Evolutionary conservation across 2,113 vertebrate genomes (phyloP), one percentile per base, ranked within the genome.

Genomic region (Leptosomus discolor): DNA sequence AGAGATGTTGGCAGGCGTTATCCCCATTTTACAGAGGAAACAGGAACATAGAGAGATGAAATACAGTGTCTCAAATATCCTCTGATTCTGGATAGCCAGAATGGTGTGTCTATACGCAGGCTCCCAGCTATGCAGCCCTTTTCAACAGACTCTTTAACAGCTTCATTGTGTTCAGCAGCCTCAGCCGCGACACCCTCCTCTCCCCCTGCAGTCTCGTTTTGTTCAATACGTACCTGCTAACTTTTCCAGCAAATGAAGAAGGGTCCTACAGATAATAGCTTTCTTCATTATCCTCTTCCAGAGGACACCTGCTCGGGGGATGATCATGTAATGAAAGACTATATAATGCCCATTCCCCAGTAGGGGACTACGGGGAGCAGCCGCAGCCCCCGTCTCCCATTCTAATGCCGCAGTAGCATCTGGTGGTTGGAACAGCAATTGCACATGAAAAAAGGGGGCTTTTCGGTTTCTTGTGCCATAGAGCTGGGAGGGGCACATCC

Each of bases 351-450:
- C 60, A 5, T 70, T 80, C 37, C 2, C 6, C 58, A 18, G 74
- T 0, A 61, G 39, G 8, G 34, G 51, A 32, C 68, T n/a, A 5
- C 1, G 27, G 51, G 64, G 69, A 94, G 45, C 63, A 68, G 78
- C 73, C 0, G 6, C 65, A 79, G 14, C 24, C 37, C 46, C 21
- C 0, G 0, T 63, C 65, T 92, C 73, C 26, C 83, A 70, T 81
- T 77, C 60, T 91, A 22, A 41, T 95, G 76, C 94, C 7, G 3
- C 96, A 97, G 96, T 96, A 97, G 74, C 96, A 96, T 94, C 97
- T 97, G 93, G 81, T 88, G 97, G 96, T 68, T 48, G 67, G 16
- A 94, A 43, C 30, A 1, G 92, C 71, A 96, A 97, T 87, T 97
- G 86, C 96, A 96, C 2, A 0, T 45, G 36, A 19, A 21, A 39